Conservation (phyloP, 2,797 vertebrate species). For the Leuciscus waleckii region DNA sequence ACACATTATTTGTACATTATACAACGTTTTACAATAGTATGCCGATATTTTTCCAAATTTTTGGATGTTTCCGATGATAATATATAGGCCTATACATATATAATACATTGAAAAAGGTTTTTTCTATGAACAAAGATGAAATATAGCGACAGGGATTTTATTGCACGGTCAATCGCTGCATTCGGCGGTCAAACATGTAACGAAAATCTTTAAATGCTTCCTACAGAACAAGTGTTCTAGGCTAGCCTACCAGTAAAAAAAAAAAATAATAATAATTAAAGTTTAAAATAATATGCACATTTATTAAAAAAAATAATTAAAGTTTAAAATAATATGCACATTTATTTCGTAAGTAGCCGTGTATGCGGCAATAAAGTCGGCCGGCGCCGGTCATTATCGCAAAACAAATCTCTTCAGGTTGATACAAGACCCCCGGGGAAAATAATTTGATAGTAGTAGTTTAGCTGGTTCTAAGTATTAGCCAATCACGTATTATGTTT, state of each 20-base stretch:
- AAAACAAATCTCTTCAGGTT: constrained; percentile 21
- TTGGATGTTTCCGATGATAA: not conserved
- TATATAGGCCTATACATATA: not conserved
- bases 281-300: not conserved
- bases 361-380: not conserved
- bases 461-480: constrained; percentile 30
- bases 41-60: not conserved
- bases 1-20: not conserved
- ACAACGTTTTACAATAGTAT: not conserved
- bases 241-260: not conserved
- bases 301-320: not conserved
- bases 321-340: not conserved
- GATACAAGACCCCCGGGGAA: not conserved
- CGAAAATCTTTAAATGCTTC: not conserved
- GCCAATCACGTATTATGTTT: constrained; percentile 45
- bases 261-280: not conserved
- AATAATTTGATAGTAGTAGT: constrained; percentile 5
- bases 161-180: not conserved
- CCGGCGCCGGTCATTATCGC: not conserved
- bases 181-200: not conserved
- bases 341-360: not conserved
- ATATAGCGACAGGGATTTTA: not conserved
- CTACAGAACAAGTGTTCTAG: not conserved
- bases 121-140: not conserved
- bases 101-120: too few relatives aligned